A percentile compares a stretch with the other conserved stretches of the same genome.
Conservation (phyloP, 1,140 invertebrate species). For the Schlechtendalia chinensis region DNA sequence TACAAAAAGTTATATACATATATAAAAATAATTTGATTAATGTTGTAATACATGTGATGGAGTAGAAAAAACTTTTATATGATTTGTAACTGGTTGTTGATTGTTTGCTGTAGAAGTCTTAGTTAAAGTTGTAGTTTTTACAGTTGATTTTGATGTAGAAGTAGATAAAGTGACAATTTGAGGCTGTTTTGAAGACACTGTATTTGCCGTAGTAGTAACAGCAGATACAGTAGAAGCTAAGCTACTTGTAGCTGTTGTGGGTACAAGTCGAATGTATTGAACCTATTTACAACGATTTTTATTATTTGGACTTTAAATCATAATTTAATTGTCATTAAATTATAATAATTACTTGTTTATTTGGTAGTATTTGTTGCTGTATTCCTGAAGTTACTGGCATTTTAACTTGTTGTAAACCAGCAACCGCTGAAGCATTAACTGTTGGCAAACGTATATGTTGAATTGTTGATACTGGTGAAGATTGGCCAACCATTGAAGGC, state of each 20-base stretch:
- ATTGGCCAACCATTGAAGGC: conserved; percentile 35
- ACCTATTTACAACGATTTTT: conserved; percentile 57
- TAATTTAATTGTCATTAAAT: background rate
- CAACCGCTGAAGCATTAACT: conserved; percentile 33
- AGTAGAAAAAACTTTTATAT: conserved; percentile 42
- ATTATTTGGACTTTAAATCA: background rate
- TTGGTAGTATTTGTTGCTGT: conserved; percentile 32
- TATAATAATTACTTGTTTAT: conserved; percentile 30
- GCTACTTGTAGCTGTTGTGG: conserved; percentile 53
- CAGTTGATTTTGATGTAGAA: conserved; percentile 23
- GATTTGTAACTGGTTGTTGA: conserved; percentile 33
- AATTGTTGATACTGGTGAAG: conserved; percentile 27
- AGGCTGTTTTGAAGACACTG: conserved; percentile 16
- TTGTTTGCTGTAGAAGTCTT: background rate
- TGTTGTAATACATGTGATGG: conserved; percentile 10
- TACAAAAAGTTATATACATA: background rate
- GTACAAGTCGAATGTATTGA: conserved; percentile 71
- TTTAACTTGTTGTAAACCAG: conserved; percentile 33
- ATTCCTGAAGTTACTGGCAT: conserved; percentile 37
- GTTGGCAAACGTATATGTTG: conserved; percentile 67
- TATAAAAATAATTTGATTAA: background rate
- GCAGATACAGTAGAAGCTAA: conserved; percentile 51
- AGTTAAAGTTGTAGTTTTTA: conserved; percentile 32
- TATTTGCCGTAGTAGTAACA: conserved; percentile 49
- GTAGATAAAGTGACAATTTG: conserved; percentile 32